Base-by-base conservation (phyloP, 2,797 vertebrate genomes). In the Macrochelys suwanniensis region DNA sequence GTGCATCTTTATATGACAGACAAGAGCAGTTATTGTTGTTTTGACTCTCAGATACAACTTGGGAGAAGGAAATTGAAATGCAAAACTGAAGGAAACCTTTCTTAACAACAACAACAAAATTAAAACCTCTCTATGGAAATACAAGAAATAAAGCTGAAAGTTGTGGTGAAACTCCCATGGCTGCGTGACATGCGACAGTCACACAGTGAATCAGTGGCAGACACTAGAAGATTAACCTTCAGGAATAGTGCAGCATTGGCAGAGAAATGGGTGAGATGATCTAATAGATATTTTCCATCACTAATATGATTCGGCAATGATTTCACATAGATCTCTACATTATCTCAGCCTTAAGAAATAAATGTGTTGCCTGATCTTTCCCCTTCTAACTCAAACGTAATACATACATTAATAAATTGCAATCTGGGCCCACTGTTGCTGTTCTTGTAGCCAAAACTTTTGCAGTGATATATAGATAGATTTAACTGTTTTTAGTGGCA, bases 231-330 rank as follows among this genome's bases (percentile, higher is more conserved):
- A 97, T 97, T 97, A 97, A 97, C 97, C 96, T 92, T 95, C 93
- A 94, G 88, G 92, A 96, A 91, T 77, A 83, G 94, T 93, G 89
- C 84, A 90, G 93, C 95, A 96, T 96, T 96, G 95, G 90, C 96
- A 97, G 95, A 93, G 96, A 97, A 97, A 97, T 96, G 97, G 97
- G 97, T 97, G 96, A 97, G 96, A 97, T 96, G 96, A 96, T 97
- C 96, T 97, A 93, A 97, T 93, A 96, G 95, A 96, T 97, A 97
- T 96, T 97, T 97, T 97, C 97, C 68, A 96, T 96, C 94, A 93
- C 95, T 97, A 96, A 97, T 97, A 95, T 96, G 96, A 96, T 97
- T 95, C 96, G 93, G 96, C 96, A 93, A 97, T 96, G 96, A 96
- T 97, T 97, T 97, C 96, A 95, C 96, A 96, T 96, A 97, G 96